These are phyloP conservation scores for Eremophila alpestris DNA, from an alignment of 2,797 vertebrate genomes.

Conservation along the genomic window DNA sequence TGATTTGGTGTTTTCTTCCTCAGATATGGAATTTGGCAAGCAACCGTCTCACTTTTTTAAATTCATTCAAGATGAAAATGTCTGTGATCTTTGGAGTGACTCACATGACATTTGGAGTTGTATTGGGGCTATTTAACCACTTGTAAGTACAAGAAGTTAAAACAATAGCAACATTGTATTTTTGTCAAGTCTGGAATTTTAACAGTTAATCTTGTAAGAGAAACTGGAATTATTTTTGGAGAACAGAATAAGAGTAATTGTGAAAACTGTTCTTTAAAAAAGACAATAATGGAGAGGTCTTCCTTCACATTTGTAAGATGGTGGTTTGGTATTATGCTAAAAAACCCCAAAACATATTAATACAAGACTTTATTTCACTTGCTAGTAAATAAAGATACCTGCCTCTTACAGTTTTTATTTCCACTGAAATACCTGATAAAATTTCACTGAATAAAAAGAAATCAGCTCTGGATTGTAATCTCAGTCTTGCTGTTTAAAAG, in stretches of 20 bases:
- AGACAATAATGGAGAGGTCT: not conserved
- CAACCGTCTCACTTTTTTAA: conserved; percentile 94
- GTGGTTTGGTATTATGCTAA: not conserved
- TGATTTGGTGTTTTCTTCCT: not conserved
- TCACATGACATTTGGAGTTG: conserved; percentile 95
- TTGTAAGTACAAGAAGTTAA: conserved; percentile 83
- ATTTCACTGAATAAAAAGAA: not conserved
- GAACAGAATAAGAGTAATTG: not conserved
- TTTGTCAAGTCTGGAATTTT: not conserved
- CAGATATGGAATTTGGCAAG: conserved; percentile 98
- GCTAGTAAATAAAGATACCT: not conserved
- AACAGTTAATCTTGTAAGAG: not conserved
- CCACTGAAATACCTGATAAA: not conserved
- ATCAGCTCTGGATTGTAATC: not conserved
- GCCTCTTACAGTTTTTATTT: not conserved
- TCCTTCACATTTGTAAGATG: not conserved
- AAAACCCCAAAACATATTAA: not conserved
- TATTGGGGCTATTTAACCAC: conserved; percentile 93
- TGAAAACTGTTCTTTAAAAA: not conserved
- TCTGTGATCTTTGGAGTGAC: conserved; percentile 91
- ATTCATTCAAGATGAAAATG: conserved; percentile 99
- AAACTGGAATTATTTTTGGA: not conserved
- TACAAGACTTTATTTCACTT: not conserved
- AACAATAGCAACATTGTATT: not conserved
- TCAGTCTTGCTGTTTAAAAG: not conserved